Evolutionary conservation across 2,797 vertebrate genomes (phyloP), one percentile per base, ranked within the genome.

Genomic region (Anguilla anguilla): DNA sequence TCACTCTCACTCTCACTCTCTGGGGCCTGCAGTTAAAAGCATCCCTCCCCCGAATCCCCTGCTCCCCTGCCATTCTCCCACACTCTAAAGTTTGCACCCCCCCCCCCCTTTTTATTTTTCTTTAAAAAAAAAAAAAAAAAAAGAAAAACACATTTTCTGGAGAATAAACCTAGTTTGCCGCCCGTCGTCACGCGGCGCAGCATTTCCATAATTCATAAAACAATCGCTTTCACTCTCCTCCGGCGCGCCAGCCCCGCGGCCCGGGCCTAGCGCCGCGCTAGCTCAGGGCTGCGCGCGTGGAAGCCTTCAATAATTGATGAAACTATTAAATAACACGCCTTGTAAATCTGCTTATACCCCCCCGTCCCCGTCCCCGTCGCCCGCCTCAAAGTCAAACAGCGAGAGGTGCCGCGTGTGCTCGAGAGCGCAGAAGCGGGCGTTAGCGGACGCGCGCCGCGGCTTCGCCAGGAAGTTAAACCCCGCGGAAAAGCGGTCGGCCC

Each of bases 141-240:
- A 49, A 79, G 51, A 53, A 53, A 53, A 57, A 35, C 2, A 17
- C 59, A 17, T 81, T 91, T 85, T 64, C 85, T 88, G 88, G 77
- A 92, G 91, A 92, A 90, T 87, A 89, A 92, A 87, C 81, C 88
- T 61, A 59, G 83, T 88, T 69, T 85, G 15, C 64, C 86, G 89
- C 87, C 91, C 88, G 90, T 95, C 92, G 94, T 91, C 91, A 93
- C 90, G 91, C 89, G n/a, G 89, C 4, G 77, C 87, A 90, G 49
- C 90, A 87, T 88, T 81, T 94, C 88, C 89, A 93, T 94, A 89
- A 94, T 95, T 94, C 91, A 93, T 93, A 86, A 84, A 86, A 90
- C 89, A 91, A 87, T 87, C 90, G 90, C 88, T 93, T 90, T 92
- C 72, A 87, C 90, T 83, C 88, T 87, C 84, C 89, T 87, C 67